A percentile compares a stretch with the other conserved stretches of the same genome.
phyloP scores from a whole-genome alignment of 2,888 invertebrate genomes.

The Latrodectus hesperus region DNA sequence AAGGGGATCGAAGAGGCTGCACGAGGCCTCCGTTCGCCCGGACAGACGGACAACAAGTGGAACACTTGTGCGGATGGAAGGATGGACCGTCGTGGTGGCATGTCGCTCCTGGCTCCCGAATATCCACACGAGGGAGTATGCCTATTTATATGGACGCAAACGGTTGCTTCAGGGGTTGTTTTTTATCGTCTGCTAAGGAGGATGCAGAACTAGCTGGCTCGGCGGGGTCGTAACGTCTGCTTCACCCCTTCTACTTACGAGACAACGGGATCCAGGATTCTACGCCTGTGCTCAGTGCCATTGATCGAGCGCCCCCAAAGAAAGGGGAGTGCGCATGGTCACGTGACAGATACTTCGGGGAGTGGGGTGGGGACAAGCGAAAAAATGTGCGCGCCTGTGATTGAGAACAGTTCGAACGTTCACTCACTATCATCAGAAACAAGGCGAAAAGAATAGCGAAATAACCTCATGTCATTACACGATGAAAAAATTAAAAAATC shows the following conservation, averaged over 20 bases:
- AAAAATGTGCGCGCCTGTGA: not conserved
- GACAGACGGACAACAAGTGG: not conserved
- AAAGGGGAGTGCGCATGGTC: conserved; percentile 57
- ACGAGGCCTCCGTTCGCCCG: not conserved
- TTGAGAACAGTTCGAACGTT: not conserved
- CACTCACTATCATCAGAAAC: too few species aligned
- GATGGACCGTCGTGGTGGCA: not conserved
- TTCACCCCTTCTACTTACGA: not conserved
- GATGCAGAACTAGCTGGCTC: not conserved
- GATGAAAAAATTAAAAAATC: too few species aligned
- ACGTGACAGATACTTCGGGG: conserved; percentile 17
- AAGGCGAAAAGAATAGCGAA: too few species aligned
- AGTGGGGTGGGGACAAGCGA: not conserved
- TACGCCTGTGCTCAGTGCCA: conserved; percentile 58
- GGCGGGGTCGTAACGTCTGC: not conserved
- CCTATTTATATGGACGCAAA: conserved; percentile 1
- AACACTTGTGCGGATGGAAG: not conserved
- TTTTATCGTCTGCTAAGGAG: not conserved
- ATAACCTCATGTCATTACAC: too few species aligned
- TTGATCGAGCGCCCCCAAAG: conserved; percentile 43
- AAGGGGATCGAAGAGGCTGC: not conserved
- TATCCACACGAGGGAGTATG: not conserved
- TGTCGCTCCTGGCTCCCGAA: not conserved
- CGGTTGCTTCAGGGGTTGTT: not conserved
- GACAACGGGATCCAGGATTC: conserved; percentile 29